Evolutionary conservation across 2,888 invertebrate species (phyloP).

Genomic region (Disparrhopalites patrizii): DNA sequence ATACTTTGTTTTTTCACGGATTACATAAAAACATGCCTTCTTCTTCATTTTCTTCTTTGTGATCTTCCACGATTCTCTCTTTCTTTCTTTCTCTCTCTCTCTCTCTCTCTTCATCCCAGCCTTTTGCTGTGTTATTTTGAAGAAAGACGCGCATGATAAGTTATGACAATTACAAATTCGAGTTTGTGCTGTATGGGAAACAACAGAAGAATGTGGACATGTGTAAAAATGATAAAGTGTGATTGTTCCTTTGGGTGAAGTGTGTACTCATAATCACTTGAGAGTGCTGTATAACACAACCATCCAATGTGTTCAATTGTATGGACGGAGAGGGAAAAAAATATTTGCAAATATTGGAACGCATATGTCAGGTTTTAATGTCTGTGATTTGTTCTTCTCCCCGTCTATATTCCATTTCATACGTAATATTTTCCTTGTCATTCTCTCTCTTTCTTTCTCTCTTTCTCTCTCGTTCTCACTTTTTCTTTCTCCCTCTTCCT

Average conservation of each 20-base stretch:
- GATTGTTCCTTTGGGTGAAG: too few species aligned
- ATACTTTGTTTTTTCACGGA: neutral
- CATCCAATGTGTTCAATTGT: too few species aligned
- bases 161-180: too few species aligned
- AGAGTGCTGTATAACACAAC: too few species aligned
- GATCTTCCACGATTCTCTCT: neutral
- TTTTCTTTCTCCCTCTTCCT: neutral
- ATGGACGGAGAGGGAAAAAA: neutral
- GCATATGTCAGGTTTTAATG: conserved; percentile 5
- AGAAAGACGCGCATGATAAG: too few species aligned
- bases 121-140: too few species aligned
- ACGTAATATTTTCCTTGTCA: neutral
- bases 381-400: conserved; percentile 10
- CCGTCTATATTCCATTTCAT: neutral
- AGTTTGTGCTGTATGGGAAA: too few species aligned
- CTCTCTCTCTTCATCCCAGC: neutral
- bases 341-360: conserved; percentile 13
- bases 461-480: neutral
- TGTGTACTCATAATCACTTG: too few species aligned
- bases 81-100: neutral
- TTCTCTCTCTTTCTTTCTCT: neutral
- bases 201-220: too few species aligned
- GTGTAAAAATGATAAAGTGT: too few species aligned
- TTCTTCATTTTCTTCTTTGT: neutral
- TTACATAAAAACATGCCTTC: neutral